These are phyloP conservation scores for Cnemophilus loriae DNA, from an alignment of 2,113 vertebrate species.

Conservation along the genomic window DNA sequence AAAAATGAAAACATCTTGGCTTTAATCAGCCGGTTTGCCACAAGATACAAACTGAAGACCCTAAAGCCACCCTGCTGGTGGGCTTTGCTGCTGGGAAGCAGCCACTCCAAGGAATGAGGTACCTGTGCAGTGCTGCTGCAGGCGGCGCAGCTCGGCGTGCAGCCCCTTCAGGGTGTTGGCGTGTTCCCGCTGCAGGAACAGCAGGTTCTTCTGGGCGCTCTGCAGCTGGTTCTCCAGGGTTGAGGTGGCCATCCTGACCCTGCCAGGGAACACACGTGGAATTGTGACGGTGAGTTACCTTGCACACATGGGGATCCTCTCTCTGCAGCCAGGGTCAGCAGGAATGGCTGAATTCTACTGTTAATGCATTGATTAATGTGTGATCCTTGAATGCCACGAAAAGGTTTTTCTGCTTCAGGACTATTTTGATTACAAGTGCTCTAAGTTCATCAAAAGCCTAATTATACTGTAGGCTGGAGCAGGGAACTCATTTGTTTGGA, in stretches of 20 bases:
- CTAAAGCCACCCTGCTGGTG: accelerated
- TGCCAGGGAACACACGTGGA: not conserved
- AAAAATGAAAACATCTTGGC: not conserved
- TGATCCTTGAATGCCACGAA: not conserved
- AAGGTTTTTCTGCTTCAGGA: not conserved
- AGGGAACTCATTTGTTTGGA: constrained; percentile 19
- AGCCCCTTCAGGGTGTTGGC: constrained; percentile 89
- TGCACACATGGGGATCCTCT: too few species aligned
- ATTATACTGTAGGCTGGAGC: not conserved
- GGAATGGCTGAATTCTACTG: not conserved
- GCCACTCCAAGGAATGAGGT: accelerated
- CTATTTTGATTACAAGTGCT: not conserved
- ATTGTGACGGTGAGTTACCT: not conserved
- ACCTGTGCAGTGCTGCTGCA: constrained; percentile 98
- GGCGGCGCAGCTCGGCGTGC: constrained; percentile 87
- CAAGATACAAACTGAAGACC: accelerated
- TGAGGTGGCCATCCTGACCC: constrained; percentile 84
- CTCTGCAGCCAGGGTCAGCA: not conserved
- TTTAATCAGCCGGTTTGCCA: not conserved
- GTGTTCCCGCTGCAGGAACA: constrained; percentile 94
- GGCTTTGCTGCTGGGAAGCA: not conserved
- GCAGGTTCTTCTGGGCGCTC: constrained; percentile 94
- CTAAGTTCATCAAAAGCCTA: not conserved
- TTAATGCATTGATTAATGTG: accelerated
- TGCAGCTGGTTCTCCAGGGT: constrained; percentile 96